Evolutionary conservation across 30 jellyfish, hydroid and myxozoan genomes (phyloP).

Genomic region (Turritopsis dohrnii): DNA sequence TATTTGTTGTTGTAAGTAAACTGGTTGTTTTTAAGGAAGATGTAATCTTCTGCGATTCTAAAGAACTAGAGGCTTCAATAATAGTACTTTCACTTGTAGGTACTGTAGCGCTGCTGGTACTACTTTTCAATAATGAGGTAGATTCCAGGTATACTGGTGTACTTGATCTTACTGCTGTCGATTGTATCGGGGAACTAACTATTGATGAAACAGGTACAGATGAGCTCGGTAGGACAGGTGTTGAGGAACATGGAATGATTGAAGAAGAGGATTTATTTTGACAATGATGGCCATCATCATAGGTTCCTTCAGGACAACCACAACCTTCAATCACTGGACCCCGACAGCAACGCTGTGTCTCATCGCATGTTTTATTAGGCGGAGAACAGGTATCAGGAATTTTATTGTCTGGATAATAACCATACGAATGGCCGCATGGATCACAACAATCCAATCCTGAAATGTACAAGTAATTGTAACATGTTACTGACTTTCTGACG

Average conservation of each 20-base stretch:
- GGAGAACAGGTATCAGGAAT: conserved; percentile 56
- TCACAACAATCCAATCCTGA: conserved; percentile 88
- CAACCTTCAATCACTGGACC: conserved; percentile 96
- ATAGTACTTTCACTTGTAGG: not conserved
- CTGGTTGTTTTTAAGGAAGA: not conserved
- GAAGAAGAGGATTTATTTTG: conserved; percentile 5
- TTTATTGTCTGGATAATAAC: conserved; percentile 78
- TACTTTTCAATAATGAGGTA: not conserved
- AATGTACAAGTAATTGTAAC: not conserved
- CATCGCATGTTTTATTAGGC: conserved; percentile 37
- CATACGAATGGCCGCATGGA: conserved; percentile 89
- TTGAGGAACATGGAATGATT: conserved; percentile 43
- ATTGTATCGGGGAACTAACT: not conserved
- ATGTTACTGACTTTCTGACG: too few species aligned
- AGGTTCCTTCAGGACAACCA: conserved; percentile 90
- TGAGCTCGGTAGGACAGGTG: conserved; percentile 32
- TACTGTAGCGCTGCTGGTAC: not conserved
- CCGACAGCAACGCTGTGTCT: conserved; percentile 72
- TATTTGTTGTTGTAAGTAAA: not conserved
- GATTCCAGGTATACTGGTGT: not conserved
- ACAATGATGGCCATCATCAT: conserved; percentile 79
- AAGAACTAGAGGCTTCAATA: not conserved
- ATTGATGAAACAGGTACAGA: conserved; percentile 16
- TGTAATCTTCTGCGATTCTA: not conserved
- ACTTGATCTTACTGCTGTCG: not conserved